A percentile compares a stretch with the other conserved stretches of the same genome.
phyloP scores from a whole-genome alignment of 2,797 vertebrate species.

The Betta splendens region DNA sequence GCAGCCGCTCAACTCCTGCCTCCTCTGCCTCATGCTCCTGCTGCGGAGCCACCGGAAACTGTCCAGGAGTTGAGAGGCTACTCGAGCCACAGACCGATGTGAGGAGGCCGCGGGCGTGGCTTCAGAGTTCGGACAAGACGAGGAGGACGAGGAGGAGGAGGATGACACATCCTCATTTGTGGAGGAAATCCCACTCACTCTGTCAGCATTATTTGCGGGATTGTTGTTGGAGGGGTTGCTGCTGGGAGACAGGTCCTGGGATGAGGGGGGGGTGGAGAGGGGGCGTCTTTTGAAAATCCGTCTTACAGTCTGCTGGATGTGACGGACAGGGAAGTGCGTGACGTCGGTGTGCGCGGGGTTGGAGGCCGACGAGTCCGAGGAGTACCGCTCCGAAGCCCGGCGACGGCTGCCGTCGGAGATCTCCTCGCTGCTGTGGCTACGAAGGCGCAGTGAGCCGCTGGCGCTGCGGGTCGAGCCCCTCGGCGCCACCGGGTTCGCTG shows the following conservation, averaged over 20 bases:
- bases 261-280: conserved; percentile 53
- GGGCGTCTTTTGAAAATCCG: conserved; percentile 85
- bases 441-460: conserved; percentile 55
- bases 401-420: conserved; percentile 52
- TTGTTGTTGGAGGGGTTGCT: conserved; percentile 37
- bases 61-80: conserved; percentile 54
- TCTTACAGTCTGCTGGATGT: conserved; percentile 84
- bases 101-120: conserved; percentile 33
- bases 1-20: conserved; percentile 78
- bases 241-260: conserved; percentile 71
- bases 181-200: conserved; percentile 61
- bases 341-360: conserved; percentile 61
- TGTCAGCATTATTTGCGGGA: conserved; percentile 56
- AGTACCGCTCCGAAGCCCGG: conserved; percentile 67
- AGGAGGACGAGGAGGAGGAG: conserved; percentile 57
- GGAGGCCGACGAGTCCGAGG: conserved; percentile 61
- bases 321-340: conserved; percentile 84
- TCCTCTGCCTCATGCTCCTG: conserved; percentile 75
- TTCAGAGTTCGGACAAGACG: conserved; percentile 54
- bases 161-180: conserved; percentile 51
- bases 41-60: conserved; percentile 72
- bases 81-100: conserved; percentile 22
- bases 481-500: conserved; percentile 47
- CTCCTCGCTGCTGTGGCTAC: conserved; percentile 87
- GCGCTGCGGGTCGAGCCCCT: conserved; percentile 43